These are phyloP conservation scores for Lontra canadensis DNA, from an alignment of 2,113 vertebrate genomes.

Conservation along the genomic window DNA sequence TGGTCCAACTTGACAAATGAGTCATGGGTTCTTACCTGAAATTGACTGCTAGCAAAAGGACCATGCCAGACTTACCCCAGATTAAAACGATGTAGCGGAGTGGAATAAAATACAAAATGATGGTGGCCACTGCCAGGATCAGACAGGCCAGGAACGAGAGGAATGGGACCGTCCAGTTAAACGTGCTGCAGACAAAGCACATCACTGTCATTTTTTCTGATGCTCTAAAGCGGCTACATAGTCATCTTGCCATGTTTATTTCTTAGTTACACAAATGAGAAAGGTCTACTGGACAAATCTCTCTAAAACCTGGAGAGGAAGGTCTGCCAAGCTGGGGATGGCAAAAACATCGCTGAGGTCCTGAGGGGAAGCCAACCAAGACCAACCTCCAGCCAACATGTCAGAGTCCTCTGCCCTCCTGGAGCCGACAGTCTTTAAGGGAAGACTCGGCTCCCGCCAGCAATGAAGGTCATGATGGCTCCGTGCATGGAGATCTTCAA, in stretches of 20 bases:
- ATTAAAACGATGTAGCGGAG: constrained; percentile 94
- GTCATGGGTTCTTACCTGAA: constrained; percentile 57
- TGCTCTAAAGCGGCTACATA: fast-evolving
- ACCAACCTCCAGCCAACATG: neutral
- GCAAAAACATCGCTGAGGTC: neutral
- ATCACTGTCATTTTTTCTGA: neutral
- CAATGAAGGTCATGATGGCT: neutral
- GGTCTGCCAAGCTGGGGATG: neutral
- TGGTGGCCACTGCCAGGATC: constrained; percentile 86
- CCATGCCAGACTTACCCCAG: constrained; percentile 92
- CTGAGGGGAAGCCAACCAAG: neutral
- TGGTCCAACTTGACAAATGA: constrained; percentile 44
- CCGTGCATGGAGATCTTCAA: neutral
- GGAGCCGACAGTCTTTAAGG: neutral
- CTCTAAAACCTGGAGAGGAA: neutral
- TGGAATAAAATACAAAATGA: constrained; percentile 90
- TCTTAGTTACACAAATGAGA: neutral
- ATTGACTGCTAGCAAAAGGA: constrained; percentile 35
- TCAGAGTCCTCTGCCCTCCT: neutral
- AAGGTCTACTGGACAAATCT: neutral
- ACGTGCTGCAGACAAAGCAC: constrained; percentile 86
- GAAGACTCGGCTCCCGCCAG: neutral
- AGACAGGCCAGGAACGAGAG: constrained; percentile 91
- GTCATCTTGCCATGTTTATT: neutral
- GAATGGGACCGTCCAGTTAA: constrained; percentile 98